These are phyloP conservation scores for Apostichopus parvimensis DNA, from an alignment of 35 echinoderm and acorn worm genomes.

Conservation along the genomic window DNA sequence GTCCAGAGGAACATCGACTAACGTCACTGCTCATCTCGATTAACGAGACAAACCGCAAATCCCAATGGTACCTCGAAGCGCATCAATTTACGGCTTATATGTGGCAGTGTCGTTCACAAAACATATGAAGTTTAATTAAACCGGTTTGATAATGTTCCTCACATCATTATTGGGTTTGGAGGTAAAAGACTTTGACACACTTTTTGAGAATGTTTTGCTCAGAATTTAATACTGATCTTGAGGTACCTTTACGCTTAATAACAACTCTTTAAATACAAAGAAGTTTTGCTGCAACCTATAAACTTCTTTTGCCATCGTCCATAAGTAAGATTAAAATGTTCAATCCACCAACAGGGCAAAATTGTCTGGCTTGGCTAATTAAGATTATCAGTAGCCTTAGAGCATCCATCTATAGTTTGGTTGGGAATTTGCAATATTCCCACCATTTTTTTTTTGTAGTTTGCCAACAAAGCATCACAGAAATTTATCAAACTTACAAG, in stretches of 20 bases:
- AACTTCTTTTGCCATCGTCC: too few relatives aligned
- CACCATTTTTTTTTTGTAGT: too few relatives aligned
- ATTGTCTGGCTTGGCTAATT: too few relatives aligned
- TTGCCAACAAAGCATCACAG: too few relatives aligned
- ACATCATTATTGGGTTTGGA: not conserved
- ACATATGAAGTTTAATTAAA: constrained; percentile 9
- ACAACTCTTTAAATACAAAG: not conserved
- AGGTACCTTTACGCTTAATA: not conserved
- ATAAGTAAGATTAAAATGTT: too few relatives aligned
- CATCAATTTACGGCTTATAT: constrained; percentile 12
- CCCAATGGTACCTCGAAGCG: not conserved
- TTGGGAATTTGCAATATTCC: too few relatives aligned
- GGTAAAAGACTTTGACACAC: not conserved
- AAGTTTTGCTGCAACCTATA: too few relatives aligned
- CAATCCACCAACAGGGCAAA: too few relatives aligned
- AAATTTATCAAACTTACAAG: too few relatives aligned
- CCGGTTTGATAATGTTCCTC: not conserved
- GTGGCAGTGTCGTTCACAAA: too few relatives aligned
- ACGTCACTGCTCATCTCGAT: not conserved
- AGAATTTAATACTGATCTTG: not conserved
- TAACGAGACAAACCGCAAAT: not conserved
- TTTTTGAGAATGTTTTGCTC: not conserved
- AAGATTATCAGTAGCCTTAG: too few relatives aligned
- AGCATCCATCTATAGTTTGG: too few relatives aligned
- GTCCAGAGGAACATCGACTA: not conserved